phyloP scores from a whole-genome alignment of 2,797 vertebrate species.

The Chelidonichthys spinosus region DNA sequence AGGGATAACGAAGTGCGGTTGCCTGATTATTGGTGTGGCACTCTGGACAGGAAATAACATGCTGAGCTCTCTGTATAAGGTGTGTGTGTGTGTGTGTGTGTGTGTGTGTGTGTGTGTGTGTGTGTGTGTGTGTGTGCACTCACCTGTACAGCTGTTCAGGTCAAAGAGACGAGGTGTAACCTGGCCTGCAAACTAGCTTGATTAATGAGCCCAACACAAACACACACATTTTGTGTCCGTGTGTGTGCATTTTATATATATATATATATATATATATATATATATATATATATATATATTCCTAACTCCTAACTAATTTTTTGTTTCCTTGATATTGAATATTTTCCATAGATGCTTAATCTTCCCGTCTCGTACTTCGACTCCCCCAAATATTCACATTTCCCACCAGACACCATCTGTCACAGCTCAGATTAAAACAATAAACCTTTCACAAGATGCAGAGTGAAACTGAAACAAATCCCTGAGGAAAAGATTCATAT shows the following conservation, averaged over 20 bases:
- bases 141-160: conserved; percentile 60
- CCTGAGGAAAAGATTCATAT: not conserved
- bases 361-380: not conserved
- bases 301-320: conserved; percentile 11
- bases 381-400: conserved; percentile 4
- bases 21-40: conserved; percentile 19
- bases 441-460: not conserved
- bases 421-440: conserved; percentile 3
- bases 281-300: not conserved
- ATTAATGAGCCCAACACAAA: conserved; percentile 71
- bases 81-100: conserved; percentile 13
- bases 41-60: conserved; percentile 33
- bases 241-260: not conserved
- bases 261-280: no score
- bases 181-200: conserved; percentile 63
- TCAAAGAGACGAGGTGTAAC: conserved; percentile 67
- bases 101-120: conserved; percentile 10
- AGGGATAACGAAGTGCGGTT: conserved; percentile 11
- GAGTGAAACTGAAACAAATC: conserved; percentile 9
- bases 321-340: conserved; percentile 25
- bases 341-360: conserved; percentile 15
- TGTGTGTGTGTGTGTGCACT: conserved; percentile 8
- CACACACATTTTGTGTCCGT: conserved; percentile 26
- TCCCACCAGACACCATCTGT: not conserved
- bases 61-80: conserved; percentile 31